These are phyloP conservation scores for Sparidentex hasta DNA, from an alignment of 2,797 vertebrate genomes.

Conservation along the genomic window DNA sequence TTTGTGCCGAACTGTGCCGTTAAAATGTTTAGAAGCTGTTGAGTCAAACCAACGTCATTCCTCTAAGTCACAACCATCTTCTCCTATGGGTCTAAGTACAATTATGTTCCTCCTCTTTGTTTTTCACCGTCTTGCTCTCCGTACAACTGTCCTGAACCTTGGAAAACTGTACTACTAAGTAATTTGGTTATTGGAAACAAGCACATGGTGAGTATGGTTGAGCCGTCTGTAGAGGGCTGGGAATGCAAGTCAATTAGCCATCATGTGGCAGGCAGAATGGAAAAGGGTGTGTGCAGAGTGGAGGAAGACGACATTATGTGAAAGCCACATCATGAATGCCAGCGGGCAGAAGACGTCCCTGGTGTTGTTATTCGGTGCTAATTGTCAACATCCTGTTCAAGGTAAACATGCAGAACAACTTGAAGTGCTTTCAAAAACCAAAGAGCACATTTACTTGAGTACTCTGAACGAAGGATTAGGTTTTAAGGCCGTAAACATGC, in stretches of 20 bases:
- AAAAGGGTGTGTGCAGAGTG: conserved; percentile 44
- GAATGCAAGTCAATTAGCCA: conserved; percentile 54
- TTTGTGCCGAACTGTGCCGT: too few relatives aligned
- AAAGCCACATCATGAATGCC: neutral
- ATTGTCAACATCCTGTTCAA: conserved; percentile 16
- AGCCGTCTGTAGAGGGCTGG: neutral
- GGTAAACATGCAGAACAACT: neutral
- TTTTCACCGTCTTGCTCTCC: neutral
- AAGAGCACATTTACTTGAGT: neutral
- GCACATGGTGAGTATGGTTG: neutral
- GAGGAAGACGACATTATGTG: conserved; percentile 12
- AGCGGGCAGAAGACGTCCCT: neutral
- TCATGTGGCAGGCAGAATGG: conserved; percentile 46
- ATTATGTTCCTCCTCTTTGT: neutral
- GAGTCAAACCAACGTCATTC: conserved; percentile 11
- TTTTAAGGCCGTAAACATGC: neutral
- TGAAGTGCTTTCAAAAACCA: neutral
- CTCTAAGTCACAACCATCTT: neutral
- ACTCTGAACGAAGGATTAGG: neutral
- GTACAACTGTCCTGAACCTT: neutral
- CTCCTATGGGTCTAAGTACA: neutral
- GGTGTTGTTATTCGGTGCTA: neutral
- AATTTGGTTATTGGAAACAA: neutral
- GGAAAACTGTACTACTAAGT: neutral
- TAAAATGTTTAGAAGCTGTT: neutral